Base-by-base conservation (phyloP, 2,797 vertebrate species). In the Pangasius krempfi region DNA sequence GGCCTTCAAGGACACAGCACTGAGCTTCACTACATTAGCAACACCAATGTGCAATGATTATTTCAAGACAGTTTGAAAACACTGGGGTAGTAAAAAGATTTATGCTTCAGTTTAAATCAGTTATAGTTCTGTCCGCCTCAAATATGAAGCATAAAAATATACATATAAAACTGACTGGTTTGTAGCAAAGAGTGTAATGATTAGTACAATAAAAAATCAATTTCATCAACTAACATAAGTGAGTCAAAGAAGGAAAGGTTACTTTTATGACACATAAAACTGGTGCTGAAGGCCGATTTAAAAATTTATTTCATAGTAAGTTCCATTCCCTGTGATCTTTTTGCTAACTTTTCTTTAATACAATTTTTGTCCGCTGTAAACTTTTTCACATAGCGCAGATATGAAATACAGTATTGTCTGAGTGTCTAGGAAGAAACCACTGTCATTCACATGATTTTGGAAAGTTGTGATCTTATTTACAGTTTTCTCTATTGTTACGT, bases 1-100 rank as follows among this genome's bases (percentile, higher is more conserved):
- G 92, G 93, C 94, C 93, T 96, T 96, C 96, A 97, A 96, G 96
- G 96, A 95, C 96, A 95, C 91, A 64, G 72, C 87, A 94, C 95
- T 95, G 95, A 95, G 95, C 95, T 95, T 94, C 66, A 72, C 76
- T 86, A 87, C 90, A 90, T 83, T 84, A 88, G 88, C 73, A 56
- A 64, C 64, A 44, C 70, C 54, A 50, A 85, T 66, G 82, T 86
- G 86, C 80, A 86, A 40, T 44, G 86, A 91, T 90, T 88, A 87
- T 79, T 85, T 87, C 85, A 88, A 82, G 76, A 85, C 78, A 72
- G 86, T 88, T 83, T 82, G 40, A 84, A 89, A 89, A 92, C 87
- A 86, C 73, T 27, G n/a, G 14, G 75, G 66, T 62, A 85, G 73
- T 86, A 47, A 89, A 87, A 82, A 64, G n/a, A 58, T 89, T 90